These are phyloP conservation scores for Malurus elegans DNA, from an alignment of 2,113 vertebrate genomes.

Conservation along the genomic window DNA sequence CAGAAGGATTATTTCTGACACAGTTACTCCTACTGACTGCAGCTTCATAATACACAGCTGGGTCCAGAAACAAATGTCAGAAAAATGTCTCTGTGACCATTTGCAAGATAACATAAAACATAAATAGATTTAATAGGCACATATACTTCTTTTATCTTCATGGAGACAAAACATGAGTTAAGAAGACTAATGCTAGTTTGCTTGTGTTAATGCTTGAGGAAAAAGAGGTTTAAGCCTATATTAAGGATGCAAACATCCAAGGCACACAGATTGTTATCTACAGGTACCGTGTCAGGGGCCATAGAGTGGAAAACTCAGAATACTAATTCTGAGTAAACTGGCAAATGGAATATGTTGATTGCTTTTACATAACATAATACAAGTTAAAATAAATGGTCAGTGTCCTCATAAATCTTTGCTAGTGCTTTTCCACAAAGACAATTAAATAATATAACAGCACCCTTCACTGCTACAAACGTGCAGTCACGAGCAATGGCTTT, in stretches of 20 bases:
- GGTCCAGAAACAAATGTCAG: neutral
- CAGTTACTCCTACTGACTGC: neutral
- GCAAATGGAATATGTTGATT: neutral
- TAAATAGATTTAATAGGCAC: neutral
- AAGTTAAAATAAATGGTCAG: constrained; percentile 25
- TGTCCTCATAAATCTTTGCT: constrained; percentile 10
- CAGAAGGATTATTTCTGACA: neutral
- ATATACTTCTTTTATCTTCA: neutral
- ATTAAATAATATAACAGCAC: constrained; percentile 2
- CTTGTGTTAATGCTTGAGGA: neutral
- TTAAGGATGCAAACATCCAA: neutral
- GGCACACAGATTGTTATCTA: neutral
- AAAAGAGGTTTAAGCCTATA: neutral
- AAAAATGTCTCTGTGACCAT: neutral
- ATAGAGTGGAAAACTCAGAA: neutral
- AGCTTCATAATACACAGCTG: neutral
- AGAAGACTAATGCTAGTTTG: neutral
- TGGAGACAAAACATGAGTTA: neutral
- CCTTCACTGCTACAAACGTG: neutral
- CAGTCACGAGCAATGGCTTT: neutral
- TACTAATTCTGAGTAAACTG: constrained; percentile 31
- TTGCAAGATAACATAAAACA: neutral
- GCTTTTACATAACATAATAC: neutral
- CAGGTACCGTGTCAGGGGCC: neutral
- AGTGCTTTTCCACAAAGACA: neutral